phyloP scores from a whole-genome alignment of 2,113 vertebrate genomes.

The Seriola dumerili region DNA sequence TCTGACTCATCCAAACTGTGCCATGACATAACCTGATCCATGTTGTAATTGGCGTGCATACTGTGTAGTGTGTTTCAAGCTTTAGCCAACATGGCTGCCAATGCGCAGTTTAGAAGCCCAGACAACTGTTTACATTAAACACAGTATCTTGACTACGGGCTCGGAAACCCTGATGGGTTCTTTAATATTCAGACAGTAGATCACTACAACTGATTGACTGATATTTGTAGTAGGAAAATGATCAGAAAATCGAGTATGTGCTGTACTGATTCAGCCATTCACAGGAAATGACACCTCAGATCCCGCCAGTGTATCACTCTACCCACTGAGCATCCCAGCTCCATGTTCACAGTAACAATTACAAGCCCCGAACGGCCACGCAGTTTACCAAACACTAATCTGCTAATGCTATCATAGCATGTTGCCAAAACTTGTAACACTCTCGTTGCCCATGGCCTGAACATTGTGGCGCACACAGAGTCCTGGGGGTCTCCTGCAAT shows the following conservation, averaged over 20 bases:
- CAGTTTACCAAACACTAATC: slow-evolving; percentile 43
- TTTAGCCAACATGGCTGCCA: neutral
- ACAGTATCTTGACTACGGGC: accelerated
- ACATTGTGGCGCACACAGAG: slow-evolving; percentile 20
- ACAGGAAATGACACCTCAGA: neutral
- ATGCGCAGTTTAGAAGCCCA: neutral
- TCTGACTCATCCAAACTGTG: slow-evolving; percentile 14
- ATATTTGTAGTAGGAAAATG: neutral
- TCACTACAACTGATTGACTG: neutral
- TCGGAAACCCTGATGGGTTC: neutral
- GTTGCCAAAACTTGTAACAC: slow-evolving; percentile 44
- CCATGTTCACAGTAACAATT: neutral
- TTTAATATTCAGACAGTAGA: neutral
- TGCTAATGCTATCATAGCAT: slow-evolving; percentile 30
- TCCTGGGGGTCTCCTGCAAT: slow-evolving; percentile 40
- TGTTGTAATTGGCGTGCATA: neutral
- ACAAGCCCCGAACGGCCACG: slow-evolving; percentile 20
- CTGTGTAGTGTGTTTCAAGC: neutral
- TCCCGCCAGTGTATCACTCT: neutral
- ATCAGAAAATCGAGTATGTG: neutral
- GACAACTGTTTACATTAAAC: neutral
- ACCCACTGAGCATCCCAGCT: slow-evolving; percentile 19
- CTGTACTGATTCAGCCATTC: neutral
- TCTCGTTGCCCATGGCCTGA: slow-evolving; percentile 41
- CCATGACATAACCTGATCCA: neutral